Evolutionary conservation across 2,113 vertebrate species (phyloP).

Genomic region (Capra hircus): DNA sequence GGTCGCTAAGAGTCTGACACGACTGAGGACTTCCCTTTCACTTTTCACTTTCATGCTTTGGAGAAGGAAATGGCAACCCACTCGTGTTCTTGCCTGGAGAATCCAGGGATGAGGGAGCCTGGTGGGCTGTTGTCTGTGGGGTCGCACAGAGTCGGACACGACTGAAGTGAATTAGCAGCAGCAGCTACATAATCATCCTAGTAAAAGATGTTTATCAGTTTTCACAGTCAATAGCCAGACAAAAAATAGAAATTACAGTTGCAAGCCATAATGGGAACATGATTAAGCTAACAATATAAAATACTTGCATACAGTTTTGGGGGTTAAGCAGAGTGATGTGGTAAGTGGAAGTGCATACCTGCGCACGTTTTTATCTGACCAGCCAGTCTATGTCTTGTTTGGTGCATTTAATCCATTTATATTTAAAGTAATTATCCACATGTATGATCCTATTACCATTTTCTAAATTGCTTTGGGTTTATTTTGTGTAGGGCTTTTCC

Average conservation of each 20-base stretch:
- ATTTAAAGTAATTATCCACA: neutral
- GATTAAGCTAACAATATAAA: neutral
- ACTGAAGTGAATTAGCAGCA: neutral
- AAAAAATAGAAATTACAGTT: neutral
- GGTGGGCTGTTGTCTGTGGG: neutral
- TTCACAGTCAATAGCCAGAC: neutral
- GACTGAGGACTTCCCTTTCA: neutral
- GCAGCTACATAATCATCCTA: neutral
- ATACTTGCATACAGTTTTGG: neutral
- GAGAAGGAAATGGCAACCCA: neutral
- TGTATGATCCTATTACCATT: neutral
- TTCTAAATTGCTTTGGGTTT: neutral
- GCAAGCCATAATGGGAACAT: neutral
- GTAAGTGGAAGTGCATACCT: neutral
- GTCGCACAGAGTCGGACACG: rapidly evolving
- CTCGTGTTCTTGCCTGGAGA: neutral
- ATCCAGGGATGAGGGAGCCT: neutral
- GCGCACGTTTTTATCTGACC: neutral
- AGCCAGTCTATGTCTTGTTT: neutral
- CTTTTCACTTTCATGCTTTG: neutral
- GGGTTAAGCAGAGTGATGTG: neutral
- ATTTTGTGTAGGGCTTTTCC: neutral
- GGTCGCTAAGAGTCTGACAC: neutral
- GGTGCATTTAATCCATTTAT: neutral
- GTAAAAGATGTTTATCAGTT: neutral